phyloP scores from a whole-genome alignment of 2,888 invertebrate species.

The Acanthococcus lagerstroemiae region DNA sequence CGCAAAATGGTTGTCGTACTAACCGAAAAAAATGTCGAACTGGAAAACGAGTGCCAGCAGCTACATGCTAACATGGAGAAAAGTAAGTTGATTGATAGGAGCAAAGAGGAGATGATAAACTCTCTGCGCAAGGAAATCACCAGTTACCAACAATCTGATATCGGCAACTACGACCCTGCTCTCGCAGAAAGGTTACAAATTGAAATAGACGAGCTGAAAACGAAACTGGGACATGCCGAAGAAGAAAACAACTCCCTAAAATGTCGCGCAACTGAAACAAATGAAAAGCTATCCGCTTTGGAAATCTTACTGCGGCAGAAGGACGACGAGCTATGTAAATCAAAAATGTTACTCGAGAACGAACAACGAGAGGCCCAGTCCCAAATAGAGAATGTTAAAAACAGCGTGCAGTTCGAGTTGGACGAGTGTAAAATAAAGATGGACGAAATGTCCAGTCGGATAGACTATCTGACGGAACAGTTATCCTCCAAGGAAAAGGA shows the following conservation, averaged over 20 bases:
- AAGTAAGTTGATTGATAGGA: slow-evolving; percentile 4
- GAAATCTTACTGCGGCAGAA: slow-evolving; percentile 34
- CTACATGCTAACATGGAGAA: slow-evolving; percentile 4
- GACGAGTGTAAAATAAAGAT: slow-evolving; percentile 31
- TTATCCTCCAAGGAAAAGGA: slow-evolving; percentile 18
- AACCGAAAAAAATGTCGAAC: slow-evolving; percentile 4
- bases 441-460: slow-evolving; percentile 30
- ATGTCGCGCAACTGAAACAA: slow-evolving; percentile 30
- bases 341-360: slow-evolving; percentile 10
- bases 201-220: slow-evolving; percentile 48
- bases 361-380: slow-evolving; percentile 12
- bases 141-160: not conserved
- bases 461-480: slow-evolving; percentile 26
- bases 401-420: slow-evolving; percentile 16
- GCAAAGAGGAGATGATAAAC: slow-evolving; percentile 14
- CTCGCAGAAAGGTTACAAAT: slow-evolving; percentile 48
- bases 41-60: slow-evolving; percentile 1
- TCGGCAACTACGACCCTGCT: not conserved
- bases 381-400: slow-evolving; percentile 21
- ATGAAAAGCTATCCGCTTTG: slow-evolving; percentile 32
- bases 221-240: slow-evolving; percentile 48
- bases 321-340: slow-evolving; percentile 33
- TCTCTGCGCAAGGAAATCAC: not conserved
- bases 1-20: not conserved
- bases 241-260: slow-evolving; percentile 25